Evolutionary conservation across 1,140 invertebrate genomes (phyloP).

Genomic region (Zaprionus camerounensis): DNA sequence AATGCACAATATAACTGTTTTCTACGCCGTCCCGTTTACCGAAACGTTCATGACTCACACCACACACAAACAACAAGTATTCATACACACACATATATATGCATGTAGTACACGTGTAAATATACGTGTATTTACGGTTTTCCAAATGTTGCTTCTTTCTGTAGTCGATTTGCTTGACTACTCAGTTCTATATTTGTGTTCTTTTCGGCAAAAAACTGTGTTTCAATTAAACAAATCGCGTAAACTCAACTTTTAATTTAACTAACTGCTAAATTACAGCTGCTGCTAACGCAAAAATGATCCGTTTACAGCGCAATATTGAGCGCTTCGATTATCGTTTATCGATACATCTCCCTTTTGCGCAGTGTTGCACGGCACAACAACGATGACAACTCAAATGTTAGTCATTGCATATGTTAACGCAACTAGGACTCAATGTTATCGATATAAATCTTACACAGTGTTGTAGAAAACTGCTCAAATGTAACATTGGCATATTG

Average conservation of each 20-base stretch:
- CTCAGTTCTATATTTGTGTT: neutral
- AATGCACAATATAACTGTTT: conserved; percentile 49
- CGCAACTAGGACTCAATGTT: conserved; percentile 14
- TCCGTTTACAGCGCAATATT: neutral
- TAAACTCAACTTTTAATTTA: conserved; percentile 30
- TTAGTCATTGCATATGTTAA: neutral
- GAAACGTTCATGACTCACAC: conserved; percentile 60
- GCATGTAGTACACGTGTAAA: neutral
- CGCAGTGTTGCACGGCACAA: conserved; percentile 9
- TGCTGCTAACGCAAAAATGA: conserved; percentile 32
- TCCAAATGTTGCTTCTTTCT: neutral
- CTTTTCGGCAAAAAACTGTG: conserved; percentile 11
- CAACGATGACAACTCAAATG: neutral
- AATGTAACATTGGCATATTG: neutral
- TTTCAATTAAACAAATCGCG: conserved; percentile 16
- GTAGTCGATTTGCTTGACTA: neutral
- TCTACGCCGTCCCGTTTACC: conserved; percentile 50
- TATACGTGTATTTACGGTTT: conserved; percentile 8
- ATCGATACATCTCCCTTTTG: neutral
- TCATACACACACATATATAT: conserved; percentile 30
- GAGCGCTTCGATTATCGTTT: neutral
- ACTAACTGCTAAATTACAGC: conserved; percentile 37
- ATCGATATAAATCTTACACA: neutral
- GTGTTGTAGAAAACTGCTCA: neutral
- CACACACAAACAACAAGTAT: conserved; percentile 53